Evolutionary conservation across 2,797 vertebrate genomes (phyloP), one percentile per base, ranked within the genome.

Genomic region (Orestias chungarensis): DNA sequence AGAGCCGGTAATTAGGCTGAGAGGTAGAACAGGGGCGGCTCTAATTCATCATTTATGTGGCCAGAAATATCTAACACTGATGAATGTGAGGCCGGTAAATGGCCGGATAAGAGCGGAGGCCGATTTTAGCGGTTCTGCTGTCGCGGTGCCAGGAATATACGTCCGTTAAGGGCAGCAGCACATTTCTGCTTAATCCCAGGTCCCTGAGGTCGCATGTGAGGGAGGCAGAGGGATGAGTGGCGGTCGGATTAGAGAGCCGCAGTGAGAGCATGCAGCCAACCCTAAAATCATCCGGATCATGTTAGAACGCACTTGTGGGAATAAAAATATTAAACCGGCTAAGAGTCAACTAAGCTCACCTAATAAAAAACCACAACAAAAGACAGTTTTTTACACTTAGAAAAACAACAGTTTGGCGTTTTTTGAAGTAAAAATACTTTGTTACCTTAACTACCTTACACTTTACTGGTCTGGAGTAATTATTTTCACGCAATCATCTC

Each of bases 81-180:
- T 93, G 88, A 90, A 94, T 93, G 91, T 88, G 82, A 83, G 88
- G 85, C 90, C 91, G 88, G 84, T 91, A 92, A 92, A 93, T 86
- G 82, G 82, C 84, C 88, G 90, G 84, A 92, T 92, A 91, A 88
- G 73, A 90, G 83, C 89, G 91, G 91, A 91, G 87, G 90, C 82
- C 92, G 89, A 93, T 92, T 93, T 87, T 82, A 74, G 92, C 85
- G 89, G 93, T 91, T 93, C 91, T 81, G 80, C 71, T 80, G 66
- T 79, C 88, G 81, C 81, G 40, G 67, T 85, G 89, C 89, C 92
- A 92, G 89, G 83, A 89, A 85, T 86, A 83, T 83, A 76, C 77
- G 86, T 83, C 75, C 77, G 86, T 83, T 90, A 82, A 84, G 86
- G 80, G 75, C 76, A 17, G 17, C 73, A 76, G 76, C 65, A 74